phyloP scores from a whole-genome alignment of 2,888 invertebrate species.

The Choristoneura rosaceana region DNA sequence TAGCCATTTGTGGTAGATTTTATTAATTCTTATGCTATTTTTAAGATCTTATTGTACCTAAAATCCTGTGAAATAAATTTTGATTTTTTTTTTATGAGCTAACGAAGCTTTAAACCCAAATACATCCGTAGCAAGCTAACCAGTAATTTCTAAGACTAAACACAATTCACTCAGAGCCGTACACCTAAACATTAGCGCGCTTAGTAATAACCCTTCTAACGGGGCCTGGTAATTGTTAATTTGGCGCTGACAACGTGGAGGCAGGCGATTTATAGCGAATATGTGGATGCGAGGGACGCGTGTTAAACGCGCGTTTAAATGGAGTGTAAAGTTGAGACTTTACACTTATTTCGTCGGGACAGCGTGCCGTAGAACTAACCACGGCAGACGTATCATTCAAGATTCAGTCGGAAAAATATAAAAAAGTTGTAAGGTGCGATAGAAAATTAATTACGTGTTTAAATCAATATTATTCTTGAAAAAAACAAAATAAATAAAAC shows the following conservation, averaged over 20 bases:
- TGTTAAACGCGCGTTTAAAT: not conserved
- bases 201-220: constrained; percentile 12
- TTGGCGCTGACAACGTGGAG: constrained; percentile 1
- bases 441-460: too few relatives aligned
- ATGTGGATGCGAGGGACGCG: constrained; percentile 3
- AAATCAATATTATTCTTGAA: too few relatives aligned
- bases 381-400: not conserved
- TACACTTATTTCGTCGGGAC: not conserved
- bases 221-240: constrained; percentile 19
- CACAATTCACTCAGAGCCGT: not conserved
- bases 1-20: too few relatives aligned
- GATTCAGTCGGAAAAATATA: too few relatives aligned
- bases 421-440: too few relatives aligned
- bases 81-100: too few relatives aligned
- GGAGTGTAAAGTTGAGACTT: constrained; percentile 1
- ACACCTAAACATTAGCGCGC: not conserved
- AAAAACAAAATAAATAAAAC: too few relatives aligned
- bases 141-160: not conserved
- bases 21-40: too few relatives aligned
- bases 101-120: too few relatives aligned
- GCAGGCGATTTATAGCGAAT: constrained; percentile 7
- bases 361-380: not conserved
- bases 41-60: too few relatives aligned
- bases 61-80: too few relatives aligned
- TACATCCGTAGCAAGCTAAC: not conserved